Evolutionary conservation across 2,888 invertebrate genomes (phyloP), one percentile per base, ranked within the genome.

Genomic region (Synergus umbraculus): DNA sequence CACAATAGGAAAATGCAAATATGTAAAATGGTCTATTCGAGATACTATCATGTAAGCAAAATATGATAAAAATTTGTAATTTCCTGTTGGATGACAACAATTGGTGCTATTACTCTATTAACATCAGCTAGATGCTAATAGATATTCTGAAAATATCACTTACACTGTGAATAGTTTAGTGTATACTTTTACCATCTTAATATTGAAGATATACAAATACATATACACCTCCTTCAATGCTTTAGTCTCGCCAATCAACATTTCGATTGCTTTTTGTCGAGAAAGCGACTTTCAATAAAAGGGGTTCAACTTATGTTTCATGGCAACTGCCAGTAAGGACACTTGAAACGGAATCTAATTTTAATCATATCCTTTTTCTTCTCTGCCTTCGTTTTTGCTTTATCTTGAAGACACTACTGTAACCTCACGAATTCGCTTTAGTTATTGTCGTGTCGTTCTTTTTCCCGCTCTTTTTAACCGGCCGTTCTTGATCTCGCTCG

Each of bases 401-500:
- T 46, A 37, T 73, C 29, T 73, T n/a, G 8, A 49, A 73, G 73
- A 73, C 73, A 54, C 73, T 73, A 73, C 73, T 73, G 73, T 69
- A 69, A 49, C 63, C 63, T 76, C 76, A 64, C 64, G 76, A 64
- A 76, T 65, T 65, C 73, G 46, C 76, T 79, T 64, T 76, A 66
- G 49, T 49, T 22, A 76, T 65, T 63, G 58, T 76, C 73, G 76
- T 73, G 67, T 67, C 44, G 64, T 66, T 69, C 76, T 60, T 73
- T 66, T 78, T 63, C 69, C 76, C 63, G 29, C 77, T 76, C 44
- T n/a, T 49, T 43, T 79, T 73, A 78, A 65, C 66, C 65, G 76
- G 81, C 76, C 78, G 78, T 43, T 64, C 81, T 77, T 64, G 54
- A 73, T 73, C 79, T 77, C 76, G 60, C 66, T 76, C 64, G 60